Evolutionary conservation across 2,797 vertebrate genomes (phyloP), one percentile per base, ranked within the genome.

Genomic region (Ambastaia sidthimunki): DNA sequence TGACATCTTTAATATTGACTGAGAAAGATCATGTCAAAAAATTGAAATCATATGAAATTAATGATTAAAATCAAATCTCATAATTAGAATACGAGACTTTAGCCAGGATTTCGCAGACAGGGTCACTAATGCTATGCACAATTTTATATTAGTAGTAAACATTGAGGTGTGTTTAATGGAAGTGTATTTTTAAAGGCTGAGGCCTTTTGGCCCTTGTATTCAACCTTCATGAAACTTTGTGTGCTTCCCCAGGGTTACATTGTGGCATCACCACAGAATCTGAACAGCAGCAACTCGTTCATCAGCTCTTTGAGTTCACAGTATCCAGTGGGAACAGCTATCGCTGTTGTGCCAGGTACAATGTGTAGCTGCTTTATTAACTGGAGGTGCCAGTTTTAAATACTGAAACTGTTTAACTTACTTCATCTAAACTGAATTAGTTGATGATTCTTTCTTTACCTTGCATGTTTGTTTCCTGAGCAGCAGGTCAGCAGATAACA

Each of bases 321-420:
- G 82, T 95, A 94, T 89, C 92, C 93, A 81, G 88, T 90, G 80
- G 93, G 88, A 85, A 88, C 94, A 80, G 83, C 93, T 79, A 85
- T 94, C 87, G 89, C 89, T 83, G 82, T 93, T 34, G 52, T 91
- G 81, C 85, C 94, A 93, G 95, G 96, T 97, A 88, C 50, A 11
- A n/a, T 13, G 11, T 23, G 6, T 25, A 41, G 23, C 25, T 25
- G 19, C 19, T 25, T 9, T 25, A 6, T 19, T 28, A 59, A 18
- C 3, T 12, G 48, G 12, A 50, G 16, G 9, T 47, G 48, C 12
- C 15, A 50, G 50, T 28, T 37, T 25, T 23, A 28, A 25, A 60
- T 60, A 18, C 37, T 16, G 11, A 62, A 65, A 21, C 15, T 21
- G 7, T 69, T 62, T 18, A 25, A 21, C 21, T 60, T 12, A 2